phyloP scores from a whole-genome alignment of 2,113 vertebrate species.

The Heterochromis multidens region DNA sequence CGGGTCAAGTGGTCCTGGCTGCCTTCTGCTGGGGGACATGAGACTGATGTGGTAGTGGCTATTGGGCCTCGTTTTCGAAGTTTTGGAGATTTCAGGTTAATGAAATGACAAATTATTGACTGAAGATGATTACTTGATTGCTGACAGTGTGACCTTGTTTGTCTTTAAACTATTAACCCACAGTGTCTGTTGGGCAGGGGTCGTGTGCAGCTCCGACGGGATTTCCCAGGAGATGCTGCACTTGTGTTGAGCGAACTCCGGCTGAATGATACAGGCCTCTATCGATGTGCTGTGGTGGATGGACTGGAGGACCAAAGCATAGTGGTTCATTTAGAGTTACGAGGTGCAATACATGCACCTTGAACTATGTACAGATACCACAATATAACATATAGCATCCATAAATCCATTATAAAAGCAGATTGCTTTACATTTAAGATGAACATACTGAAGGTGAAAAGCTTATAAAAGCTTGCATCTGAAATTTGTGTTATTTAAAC shows the following conservation, averaged over 20 bases:
- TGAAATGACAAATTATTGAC: background rate
- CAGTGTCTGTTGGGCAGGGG: constrained; percentile 20
- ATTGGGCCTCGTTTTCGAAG: constrained; percentile 68
- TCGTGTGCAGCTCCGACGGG: constrained; percentile 69
- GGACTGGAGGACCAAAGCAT: constrained; percentile 84
- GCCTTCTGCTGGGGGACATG: constrained; percentile 68
- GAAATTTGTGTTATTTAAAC: background rate
- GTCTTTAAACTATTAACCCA: background rate
- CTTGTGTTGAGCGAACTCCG: constrained; percentile 75
- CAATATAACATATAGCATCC: background rate
- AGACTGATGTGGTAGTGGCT: constrained; percentile 81
- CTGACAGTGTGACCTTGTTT: background rate
- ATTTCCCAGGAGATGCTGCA: constrained; percentile 60
- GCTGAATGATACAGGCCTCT: constrained; percentile 80
- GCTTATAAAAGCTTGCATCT: background rate
- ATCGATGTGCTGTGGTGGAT: constrained; percentile 85
- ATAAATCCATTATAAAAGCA: background rate
- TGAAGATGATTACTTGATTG: background rate
- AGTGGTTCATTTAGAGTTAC: constrained; percentile 79
- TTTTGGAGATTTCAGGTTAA: constrained; percentile 78
- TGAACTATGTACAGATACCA: background rate
- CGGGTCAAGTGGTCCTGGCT: constrained; percentile 88
- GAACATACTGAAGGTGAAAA: background rate
- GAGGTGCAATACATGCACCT: constrained; percentile 62
- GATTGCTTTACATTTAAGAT: background rate